Conservation (phyloP, 2,113 vertebrate genomes). For the Entomyzon cyanotis region DNA sequence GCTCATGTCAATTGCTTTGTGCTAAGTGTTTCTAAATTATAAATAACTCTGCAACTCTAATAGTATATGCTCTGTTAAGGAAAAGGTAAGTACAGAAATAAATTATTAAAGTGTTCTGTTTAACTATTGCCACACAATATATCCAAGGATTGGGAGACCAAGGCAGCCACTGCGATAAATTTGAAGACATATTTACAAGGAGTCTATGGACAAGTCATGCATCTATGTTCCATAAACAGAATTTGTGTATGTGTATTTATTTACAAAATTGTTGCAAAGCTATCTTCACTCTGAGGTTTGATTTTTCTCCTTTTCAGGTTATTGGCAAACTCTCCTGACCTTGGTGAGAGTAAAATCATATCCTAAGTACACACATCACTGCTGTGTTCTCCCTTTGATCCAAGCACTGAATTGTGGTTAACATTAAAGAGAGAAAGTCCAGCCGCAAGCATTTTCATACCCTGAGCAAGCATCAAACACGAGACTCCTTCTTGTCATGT, state of each 20-base stretch:
- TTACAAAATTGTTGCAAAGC: neutral
- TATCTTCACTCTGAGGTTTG: neutral
- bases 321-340: neutral
- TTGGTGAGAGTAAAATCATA: neutral
- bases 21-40: constrained; percentile 69
- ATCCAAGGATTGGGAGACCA: neutral
- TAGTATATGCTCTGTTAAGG: constrained; percentile 37
- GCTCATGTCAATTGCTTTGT: constrained; percentile 39
- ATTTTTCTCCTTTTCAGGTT: neutral
- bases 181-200: neutral
- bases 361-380: neutral
- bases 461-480: neutral
- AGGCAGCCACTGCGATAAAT: neutral
- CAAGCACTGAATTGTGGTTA: neutral
- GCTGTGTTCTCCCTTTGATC: neutral
- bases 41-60: constrained; percentile 5
- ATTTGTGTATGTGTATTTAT: neutral
- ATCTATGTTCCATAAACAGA: neutral
- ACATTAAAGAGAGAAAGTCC: neutral
- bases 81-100: constrained; percentile 56
- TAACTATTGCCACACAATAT: constrained; percentile 36
- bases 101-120: constrained; percentile 51
- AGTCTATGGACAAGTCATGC: neutral
- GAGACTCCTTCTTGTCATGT: neutral
- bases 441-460: neutral